Base-by-base conservation (phyloP, 1,140 invertebrate genomes). In the Hyphantria cunea region DNA sequence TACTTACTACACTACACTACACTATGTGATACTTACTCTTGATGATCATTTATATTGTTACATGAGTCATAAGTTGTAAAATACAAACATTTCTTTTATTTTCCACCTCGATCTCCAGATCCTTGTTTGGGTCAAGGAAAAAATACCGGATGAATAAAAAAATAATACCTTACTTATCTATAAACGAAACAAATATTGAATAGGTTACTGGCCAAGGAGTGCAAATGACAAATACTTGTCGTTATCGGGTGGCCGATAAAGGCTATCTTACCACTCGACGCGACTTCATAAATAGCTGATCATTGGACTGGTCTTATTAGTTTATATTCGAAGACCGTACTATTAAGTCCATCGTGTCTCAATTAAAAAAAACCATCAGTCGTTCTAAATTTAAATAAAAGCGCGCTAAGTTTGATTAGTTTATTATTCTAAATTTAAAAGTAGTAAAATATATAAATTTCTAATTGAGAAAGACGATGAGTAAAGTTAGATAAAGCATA, bases 201-300 rank as follows among this genome's bases (percentile, higher is more conserved):
- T 75, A 68, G 60, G 70, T 72, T 70, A 76, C 75, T 56, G 67
- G 66, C 49, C 65, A 72, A 74, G 70, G 69, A 76, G 74, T 71
- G 74, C 66, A 73, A 74, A 77, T 79, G 76, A 83, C 76, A 81
- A 80, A 79, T 74, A 78, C 72, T 70, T 63, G 51, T 55, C 44
- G 65, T 86, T 86, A 86, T 86, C 83, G 71, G 59, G 41, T 74
- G 80, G 4, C 73, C 77, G 83, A 86, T 86, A 86, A 86, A 68
- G 54, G 61, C 67, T 69, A 65, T 60, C 56, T 51, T 69, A 66
- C 68, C 71, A 80, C 75, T 78, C 71, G 45, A 64, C 52, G 51
- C 39, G 32, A 65, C 70, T 72, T 82, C 77, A 78, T 82, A 86
- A 80, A 82, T 82, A 81, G 65, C 60, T 66, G 59, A 68, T 68